These are phyloP conservation scores for Plebejus anna DNA, from an alignment of 2,888 invertebrate genomes.

Conservation along the genomic window DNA sequence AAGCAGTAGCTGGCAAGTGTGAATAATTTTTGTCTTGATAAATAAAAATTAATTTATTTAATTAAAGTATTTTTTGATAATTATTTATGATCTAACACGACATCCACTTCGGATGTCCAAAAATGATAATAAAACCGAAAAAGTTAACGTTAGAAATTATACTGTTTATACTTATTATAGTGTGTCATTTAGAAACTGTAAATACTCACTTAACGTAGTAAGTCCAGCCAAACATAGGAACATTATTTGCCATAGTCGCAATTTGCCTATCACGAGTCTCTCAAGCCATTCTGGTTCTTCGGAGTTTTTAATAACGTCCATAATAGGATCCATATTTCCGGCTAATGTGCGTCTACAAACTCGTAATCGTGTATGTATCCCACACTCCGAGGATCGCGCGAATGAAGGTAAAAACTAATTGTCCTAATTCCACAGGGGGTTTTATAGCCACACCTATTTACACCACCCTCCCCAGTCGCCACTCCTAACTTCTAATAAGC, in stretches of 20 bases:
- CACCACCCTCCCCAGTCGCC: conserved; percentile 49
- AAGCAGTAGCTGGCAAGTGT: too few species aligned
- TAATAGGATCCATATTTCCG: conserved; percentile 59
- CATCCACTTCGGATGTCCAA: too few species aligned
- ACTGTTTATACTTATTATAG: too few species aligned
- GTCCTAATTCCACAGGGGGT: conserved; percentile 68
- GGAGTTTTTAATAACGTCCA: conserved; percentile 67
- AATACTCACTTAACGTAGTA: conserved; percentile 80
- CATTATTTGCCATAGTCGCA: conserved; percentile 91
- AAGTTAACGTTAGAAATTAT: too few species aligned
- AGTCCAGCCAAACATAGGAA: conserved; percentile 84
- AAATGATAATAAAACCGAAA: too few species aligned
- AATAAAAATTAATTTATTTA: too few species aligned
- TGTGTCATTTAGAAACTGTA: not conserved
- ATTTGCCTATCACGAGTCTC: conserved; percentile 81
- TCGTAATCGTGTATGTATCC: conserved; percentile 29
- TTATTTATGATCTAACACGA: too few species aligned
- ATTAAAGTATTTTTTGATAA: too few species aligned
- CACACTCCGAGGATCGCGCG: conserved; percentile 1
- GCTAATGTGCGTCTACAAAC: conserved; percentile 32
- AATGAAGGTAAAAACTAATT: conserved; percentile 54
- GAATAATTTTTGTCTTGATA: too few species aligned
- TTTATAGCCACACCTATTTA: conserved; percentile 64
- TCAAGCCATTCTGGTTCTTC: conserved; percentile 87
- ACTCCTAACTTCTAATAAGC: conserved; percentile 43